These are phyloP conservation scores for Sarcoramphus papa DNA, from an alignment of 2,797 vertebrate species.

Conservation along the genomic window DNA sequence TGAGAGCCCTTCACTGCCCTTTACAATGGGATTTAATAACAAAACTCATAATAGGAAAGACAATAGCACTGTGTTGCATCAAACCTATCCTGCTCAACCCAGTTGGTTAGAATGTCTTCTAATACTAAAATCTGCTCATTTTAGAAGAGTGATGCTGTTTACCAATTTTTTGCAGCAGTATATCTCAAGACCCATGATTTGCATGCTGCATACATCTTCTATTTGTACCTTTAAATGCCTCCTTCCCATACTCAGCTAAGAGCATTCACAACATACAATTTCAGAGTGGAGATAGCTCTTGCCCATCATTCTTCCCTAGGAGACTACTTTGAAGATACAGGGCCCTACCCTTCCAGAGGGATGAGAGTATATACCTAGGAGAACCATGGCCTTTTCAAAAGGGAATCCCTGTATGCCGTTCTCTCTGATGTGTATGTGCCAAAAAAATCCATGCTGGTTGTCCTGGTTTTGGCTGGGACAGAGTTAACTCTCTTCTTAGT, in stretches of 20 bases:
- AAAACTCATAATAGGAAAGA: slow-evolving; percentile 55
- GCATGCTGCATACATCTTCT: not conserved
- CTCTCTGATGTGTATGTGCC: not conserved
- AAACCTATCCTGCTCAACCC: not conserved
- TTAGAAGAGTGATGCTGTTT: not conserved
- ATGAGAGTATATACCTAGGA: not conserved
- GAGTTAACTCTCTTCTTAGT: too few relatives aligned
- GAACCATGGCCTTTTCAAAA: not conserved
- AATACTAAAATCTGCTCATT: not conserved
- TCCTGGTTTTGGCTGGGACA: too few relatives aligned
- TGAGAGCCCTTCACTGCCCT: not conserved
- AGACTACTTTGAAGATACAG: not conserved
- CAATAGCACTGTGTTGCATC: not conserved
- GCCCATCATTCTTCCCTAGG: not conserved
- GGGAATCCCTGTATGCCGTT: not conserved
- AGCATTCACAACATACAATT: not conserved
- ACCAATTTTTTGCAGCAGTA: not conserved
- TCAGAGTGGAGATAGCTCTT: not conserved
- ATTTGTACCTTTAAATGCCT: not conserved
- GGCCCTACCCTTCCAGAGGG: not conserved
- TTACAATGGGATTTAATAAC: slow-evolving; percentile 46
- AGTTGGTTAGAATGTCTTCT: not conserved
- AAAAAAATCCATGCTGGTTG: not conserved
- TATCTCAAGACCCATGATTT: not conserved
- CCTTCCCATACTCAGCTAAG: not conserved